Evolutionary conservation across 1,140 invertebrate genomes (phyloP), one percentile per base, ranked within the genome.

Genomic region (Vanessa tameamea): DNA sequence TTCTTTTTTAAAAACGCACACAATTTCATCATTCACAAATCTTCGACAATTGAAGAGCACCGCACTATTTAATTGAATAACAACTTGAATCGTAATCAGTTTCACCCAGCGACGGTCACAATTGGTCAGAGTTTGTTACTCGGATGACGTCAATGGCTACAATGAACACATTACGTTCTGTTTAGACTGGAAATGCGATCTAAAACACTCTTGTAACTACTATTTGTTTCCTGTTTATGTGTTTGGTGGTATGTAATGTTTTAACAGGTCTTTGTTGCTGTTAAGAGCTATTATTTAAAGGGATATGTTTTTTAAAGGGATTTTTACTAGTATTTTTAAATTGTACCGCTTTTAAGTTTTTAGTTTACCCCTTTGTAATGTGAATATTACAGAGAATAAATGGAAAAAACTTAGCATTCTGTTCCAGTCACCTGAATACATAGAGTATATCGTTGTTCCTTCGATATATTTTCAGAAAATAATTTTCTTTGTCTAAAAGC

Each of bases 131-230:
- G 66, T 69, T 59, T 23, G 66, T 26, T 61, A 48, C 68, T 69
- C 43, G 37, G 15, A n/a, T 75, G 74, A 76, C 69, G 74, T 68
- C 69, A 76, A 72, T 71, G 64, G 55, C 64, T 14, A 66, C 74
- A 71, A 67, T 71, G 63, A 65, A 70, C 51, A 53, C 74, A 73
- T 73, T 73, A 68, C 55, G 57, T n/a, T 37, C 43, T 61, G 31
- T 63, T 68, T 57, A 57, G 53, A 64, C 37, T 64, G 61, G 61
- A 55, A 55, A 14, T 64, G 59, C 47, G 31, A 37, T 55, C 48
- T 50, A 15, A 65, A 64, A 50, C 50, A 47, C 55, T 53, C 61
- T 71, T 50, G 68, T 14, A 11, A 59, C 51, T 6, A 14, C 26
- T 37, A 37, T 59, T 69, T 69, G 53, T 69, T 53, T 26, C 23